Conservation (phyloP, 2,797 vertebrate species). For the Coregonus suidteri region DNA sequence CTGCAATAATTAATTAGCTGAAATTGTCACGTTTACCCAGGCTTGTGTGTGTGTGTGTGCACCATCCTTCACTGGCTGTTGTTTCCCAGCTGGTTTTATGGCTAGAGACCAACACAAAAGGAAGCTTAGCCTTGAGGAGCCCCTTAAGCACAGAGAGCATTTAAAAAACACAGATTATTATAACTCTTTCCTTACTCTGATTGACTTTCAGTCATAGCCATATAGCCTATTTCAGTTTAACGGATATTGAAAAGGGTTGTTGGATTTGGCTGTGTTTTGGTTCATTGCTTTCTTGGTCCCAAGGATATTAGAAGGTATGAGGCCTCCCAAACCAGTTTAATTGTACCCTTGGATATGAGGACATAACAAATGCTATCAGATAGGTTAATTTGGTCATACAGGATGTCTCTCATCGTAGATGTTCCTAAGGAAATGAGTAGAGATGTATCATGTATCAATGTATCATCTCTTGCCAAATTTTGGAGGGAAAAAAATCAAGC, state of each 20-base stretch:
- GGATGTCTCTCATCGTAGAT: not conserved
- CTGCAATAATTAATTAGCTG: slow-evolving; percentile 48
- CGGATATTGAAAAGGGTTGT: slow-evolving; percentile 35
- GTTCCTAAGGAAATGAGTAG: slow-evolving; percentile 7
- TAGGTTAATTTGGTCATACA: not conserved
- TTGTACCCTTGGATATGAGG: not conserved
- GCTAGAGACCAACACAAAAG: slow-evolving; percentile 39
- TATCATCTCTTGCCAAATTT: slow-evolving; percentile 4
- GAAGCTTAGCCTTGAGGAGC: slow-evolving; percentile 43
- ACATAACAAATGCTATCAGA: not conserved
- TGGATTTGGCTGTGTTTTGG: slow-evolving; percentile 46
- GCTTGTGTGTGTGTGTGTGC: not conserved
- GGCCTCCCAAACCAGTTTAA: slow-evolving; percentile 1
- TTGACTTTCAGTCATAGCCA: slow-evolving; percentile 25
- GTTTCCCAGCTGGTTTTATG: slow-evolving; percentile 52
- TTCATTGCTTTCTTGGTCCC: slow-evolving; percentile 29
- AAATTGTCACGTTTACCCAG: slow-evolving; percentile 49
- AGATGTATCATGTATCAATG: not conserved
- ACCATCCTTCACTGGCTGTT: slow-evolving; percentile 8
- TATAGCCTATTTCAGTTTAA: slow-evolving; percentile 18
- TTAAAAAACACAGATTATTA: slow-evolving; percentile 9
- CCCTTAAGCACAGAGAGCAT: slow-evolving; percentile 50
- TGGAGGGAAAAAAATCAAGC: not conserved
- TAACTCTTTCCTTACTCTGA: not conserved
- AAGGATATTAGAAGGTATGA: not conserved